Evolutionary conservation across 2,113 vertebrate genomes (phyloP).

Genomic region (Tragelaphus imberbis): DNA sequence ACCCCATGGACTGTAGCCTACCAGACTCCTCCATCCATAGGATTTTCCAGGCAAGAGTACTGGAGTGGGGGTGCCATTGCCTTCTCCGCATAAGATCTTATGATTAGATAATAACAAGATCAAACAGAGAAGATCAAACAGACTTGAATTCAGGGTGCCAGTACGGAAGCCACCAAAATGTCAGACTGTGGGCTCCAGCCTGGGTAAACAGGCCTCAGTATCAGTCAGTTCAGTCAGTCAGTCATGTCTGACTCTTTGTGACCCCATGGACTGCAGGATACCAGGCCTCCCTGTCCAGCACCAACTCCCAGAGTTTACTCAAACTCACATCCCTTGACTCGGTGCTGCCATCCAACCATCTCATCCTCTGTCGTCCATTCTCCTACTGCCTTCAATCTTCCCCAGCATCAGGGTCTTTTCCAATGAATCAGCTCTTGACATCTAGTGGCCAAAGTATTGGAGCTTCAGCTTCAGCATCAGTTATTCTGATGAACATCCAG

Average conservation of each 20-base stretch:
- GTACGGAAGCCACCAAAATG: not conserved
- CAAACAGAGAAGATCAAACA: not conserved
- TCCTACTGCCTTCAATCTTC: not conserved
- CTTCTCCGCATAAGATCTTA: not conserved
- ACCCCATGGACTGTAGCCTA: too few relatives aligned
- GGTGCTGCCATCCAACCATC: not conserved
- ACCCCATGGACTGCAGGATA: not conserved
- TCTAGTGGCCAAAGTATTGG: not conserved
- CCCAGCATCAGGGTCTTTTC: not conserved
- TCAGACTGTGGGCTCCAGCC: not conserved
- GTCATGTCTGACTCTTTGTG: rapidly evolving
- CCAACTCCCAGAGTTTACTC: not conserved
- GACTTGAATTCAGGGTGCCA: not conserved
- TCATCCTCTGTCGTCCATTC: not conserved
- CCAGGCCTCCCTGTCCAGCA: not conserved
- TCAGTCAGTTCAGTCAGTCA: not conserved
- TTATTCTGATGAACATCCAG: not conserved
- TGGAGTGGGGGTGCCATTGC: too few relatives aligned
- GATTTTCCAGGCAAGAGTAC: too few relatives aligned
- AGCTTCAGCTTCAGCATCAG: not conserved
- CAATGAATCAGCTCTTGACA: not conserved
- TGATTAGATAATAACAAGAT: not conserved
- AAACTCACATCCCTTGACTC: not conserved
- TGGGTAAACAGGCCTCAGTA: not conserved
- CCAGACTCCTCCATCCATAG: too few relatives aligned